Conservation (phyloP, 2,113 vertebrate genomes). For the Tenrec ecaudatus region DNA sequence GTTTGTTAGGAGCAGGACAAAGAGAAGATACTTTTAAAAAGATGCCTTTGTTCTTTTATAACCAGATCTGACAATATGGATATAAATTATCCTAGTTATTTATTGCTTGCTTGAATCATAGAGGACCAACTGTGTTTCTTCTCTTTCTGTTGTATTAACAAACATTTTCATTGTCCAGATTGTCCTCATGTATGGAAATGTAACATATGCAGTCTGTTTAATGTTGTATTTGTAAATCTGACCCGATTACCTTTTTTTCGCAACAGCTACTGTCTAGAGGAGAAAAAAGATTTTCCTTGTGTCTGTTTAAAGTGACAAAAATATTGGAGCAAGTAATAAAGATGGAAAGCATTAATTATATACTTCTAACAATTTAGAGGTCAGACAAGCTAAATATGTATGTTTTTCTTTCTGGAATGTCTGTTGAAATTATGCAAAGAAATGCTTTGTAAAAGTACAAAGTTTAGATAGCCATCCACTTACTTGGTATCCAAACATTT, state of each 20-base stretch:
- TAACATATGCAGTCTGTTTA: constrained; percentile 79
- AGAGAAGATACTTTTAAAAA: constrained; percentile 28
- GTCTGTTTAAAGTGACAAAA: constrained; percentile 79
- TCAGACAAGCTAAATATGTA: constrained; percentile 73
- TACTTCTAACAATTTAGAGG: constrained; percentile 75
- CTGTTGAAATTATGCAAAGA: constrained; percentile 69
- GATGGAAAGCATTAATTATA: constrained; percentile 78
- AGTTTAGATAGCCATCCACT: constrained; percentile 69
- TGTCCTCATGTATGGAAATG: constrained; percentile 73
- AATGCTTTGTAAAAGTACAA: constrained; percentile 57
- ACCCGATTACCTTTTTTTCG: constrained; percentile 83
- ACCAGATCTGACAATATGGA: constrained; percentile 7
- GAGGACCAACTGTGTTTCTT: constrained; percentile 71
- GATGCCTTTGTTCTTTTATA: constrained; percentile 7
- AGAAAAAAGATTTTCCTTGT: constrained; percentile 77
- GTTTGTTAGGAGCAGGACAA: constrained; percentile 43
- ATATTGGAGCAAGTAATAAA: constrained; percentile 78
- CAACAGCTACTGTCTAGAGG: constrained; percentile 82
- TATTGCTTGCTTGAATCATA: constrained; percentile 59
- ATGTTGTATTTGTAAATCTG: constrained; percentile 81
- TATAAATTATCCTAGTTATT: constrained; percentile 72
- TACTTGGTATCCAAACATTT: constrained; percentile 61
- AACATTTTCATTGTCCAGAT: constrained; percentile 79
- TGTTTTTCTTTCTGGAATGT: constrained; percentile 68
- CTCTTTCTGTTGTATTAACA: constrained; percentile 75